Percentiles rank a stretch among this genome's conserved stretches.
Evolutionary conservation across 2,113 vertebrate species (phyloP).

Genomic region (Aix galericulata): DNA sequence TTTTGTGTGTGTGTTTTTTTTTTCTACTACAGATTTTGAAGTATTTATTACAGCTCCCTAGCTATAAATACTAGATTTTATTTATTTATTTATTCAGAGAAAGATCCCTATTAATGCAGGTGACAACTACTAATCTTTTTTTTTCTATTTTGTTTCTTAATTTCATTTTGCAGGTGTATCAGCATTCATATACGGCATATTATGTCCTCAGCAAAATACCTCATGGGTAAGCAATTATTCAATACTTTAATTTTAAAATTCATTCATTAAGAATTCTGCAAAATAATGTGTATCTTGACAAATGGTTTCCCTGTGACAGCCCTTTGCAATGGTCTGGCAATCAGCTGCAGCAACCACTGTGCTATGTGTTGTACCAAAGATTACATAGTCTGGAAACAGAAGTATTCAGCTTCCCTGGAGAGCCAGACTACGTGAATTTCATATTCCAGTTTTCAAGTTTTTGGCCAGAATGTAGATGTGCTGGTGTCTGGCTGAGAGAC

Average conservation of each 20-base stretch:
- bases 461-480: conserved; percentile 10
- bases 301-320: background rate
- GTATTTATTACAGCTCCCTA: background rate
- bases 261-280: background rate
- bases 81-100: background rate
- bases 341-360: background rate
- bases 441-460: background rate
- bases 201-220: conserved; percentile 92
- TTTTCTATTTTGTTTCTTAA: conserved; percentile 18
- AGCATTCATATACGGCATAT: conserved; percentile 90
- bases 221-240: conserved; percentile 79
- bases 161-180: conserved; percentile 87
- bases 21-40: background rate
- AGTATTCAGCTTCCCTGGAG: conserved; percentile 1
- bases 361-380: background rate
- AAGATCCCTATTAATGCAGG: background rate
- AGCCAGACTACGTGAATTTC: background rate
- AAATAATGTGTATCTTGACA: background rate
- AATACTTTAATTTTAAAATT: conserved; percentile 38
- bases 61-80: background rate
- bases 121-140: conserved; percentile 21
- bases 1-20: background rate
- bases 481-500: background rate
- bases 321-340: background rate
- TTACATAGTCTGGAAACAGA: conserved; percentile 6